A percentile compares a stretch with the other conserved stretches of the same genome.
Conservation (phyloP, 2,888 invertebrate genomes). For the Leucophora obtusa region DNA sequence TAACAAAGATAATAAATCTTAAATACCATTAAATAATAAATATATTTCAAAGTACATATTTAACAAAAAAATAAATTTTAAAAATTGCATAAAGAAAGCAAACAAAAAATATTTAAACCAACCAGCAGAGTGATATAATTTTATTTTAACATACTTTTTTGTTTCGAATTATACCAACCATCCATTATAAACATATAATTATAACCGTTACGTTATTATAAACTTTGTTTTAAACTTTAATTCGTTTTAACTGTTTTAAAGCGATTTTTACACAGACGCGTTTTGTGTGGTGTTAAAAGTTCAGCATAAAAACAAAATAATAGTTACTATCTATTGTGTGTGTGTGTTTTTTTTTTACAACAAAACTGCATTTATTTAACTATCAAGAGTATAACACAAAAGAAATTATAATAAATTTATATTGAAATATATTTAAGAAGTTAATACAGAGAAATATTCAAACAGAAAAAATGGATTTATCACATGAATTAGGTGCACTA, state of each 20-base stretch:
- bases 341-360: neutral
- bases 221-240: neutral
- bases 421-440: slow-evolving; percentile 18
- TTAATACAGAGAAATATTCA: slow-evolving; percentile 15
- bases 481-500: slow-evolving; percentile 77
- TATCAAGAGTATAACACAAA: slow-evolving; percentile 1
- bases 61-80: slow-evolving; percentile 1
- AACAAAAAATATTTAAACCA: neutral
- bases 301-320: slow-evolving; percentile 12
- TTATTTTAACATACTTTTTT: neutral
- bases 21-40: neutral
- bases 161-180: neutral
- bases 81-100: slow-evolving; percentile 2
- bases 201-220: slow-evolving; percentile 38
- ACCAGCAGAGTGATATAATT: slow-evolving; percentile 26
- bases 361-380: slow-evolving; percentile 55
- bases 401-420: slow-evolving; percentile 9
- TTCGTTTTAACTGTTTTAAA: slow-evolving; percentile 10
- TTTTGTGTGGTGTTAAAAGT: slow-evolving; percentile 24
- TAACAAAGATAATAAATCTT: slow-evolving; percentile 6
- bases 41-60: slow-evolving; percentile 16
- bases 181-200: neutral
- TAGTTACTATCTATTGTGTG: neutral
- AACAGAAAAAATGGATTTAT: slow-evolving; percentile 76
- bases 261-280: slow-evolving; percentile 25